These are phyloP conservation scores for Hemiprocne comata DNA, from an alignment of 2,113 vertebrate genomes.

Conservation along the genomic window DNA sequence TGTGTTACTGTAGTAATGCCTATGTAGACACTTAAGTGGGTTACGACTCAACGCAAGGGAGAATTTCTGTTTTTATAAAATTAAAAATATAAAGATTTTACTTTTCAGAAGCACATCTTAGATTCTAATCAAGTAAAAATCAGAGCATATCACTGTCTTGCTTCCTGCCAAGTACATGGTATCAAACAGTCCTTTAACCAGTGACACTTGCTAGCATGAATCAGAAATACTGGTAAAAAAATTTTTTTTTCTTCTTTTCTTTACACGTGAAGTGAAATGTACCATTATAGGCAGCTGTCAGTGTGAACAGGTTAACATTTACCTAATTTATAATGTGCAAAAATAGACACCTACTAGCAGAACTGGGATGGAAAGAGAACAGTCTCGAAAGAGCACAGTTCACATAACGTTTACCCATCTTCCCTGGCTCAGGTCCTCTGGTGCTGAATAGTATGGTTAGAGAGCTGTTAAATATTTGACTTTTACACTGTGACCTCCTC, in stretches of 20 bases:
- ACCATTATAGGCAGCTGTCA: not conserved
- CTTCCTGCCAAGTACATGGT: not conserved
- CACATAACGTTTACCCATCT: not conserved
- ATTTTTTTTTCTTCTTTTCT: not conserved
- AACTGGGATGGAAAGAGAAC: not conserved
- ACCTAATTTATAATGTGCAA: conserved; percentile 9
- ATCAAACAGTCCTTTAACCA: not conserved
- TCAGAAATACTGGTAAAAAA: not conserved
- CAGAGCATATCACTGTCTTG: not conserved
- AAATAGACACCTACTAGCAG: not conserved
- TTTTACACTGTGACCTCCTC: not conserved
- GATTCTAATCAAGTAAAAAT: not conserved
- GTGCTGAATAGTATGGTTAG: not conserved
- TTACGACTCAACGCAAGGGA: not conserved
- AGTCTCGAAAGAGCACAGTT: not conserved
- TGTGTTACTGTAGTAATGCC: not conserved
- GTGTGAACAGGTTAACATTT: not conserved
- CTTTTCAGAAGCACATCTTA: not conserved
- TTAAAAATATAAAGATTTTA: not conserved
- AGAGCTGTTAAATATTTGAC: conserved; percentile 32
- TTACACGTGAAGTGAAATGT: not conserved
- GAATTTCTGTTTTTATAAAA: not conserved
- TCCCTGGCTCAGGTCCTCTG: not conserved
- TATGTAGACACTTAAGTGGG: not conserved
- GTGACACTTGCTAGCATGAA: not conserved